phyloP scores from a whole-genome alignment of 1,140 invertebrate species.

The Drosophila eugracilis region DNA sequence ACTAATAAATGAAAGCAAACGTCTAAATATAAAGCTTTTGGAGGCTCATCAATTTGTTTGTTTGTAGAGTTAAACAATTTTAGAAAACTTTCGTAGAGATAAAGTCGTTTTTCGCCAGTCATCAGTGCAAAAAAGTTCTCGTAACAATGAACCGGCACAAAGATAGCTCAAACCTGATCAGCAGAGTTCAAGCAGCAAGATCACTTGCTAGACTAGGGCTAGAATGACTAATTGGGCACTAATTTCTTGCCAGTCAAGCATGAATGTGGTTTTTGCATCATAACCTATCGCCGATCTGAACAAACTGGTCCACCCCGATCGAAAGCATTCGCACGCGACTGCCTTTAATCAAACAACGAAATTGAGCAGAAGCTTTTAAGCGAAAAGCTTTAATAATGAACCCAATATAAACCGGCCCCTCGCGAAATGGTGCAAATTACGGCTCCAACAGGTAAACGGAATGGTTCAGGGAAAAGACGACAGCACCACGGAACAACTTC shows the following conservation, averaged over 20 bases:
- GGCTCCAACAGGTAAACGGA: neutral
- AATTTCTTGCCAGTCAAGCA: neutral
- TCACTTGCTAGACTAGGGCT: neutral
- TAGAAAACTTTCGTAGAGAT: neutral
- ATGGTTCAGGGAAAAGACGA: constrained; percentile 30
- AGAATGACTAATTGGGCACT: constrained; percentile 1
- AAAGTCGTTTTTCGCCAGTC: constrained; percentile 8
- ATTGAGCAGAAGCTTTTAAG: constrained; percentile 28
- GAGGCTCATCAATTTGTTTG: constrained; percentile 1
- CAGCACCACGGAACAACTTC: constrained; percentile 10
- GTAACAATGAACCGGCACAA: constrained; percentile 21
- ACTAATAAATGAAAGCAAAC: neutral
- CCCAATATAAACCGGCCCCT: constrained; percentile 16
- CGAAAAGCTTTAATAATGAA: constrained; percentile 8
- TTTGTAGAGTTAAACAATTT: neutral
- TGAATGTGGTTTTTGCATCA: neutral
- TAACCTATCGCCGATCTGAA: neutral
- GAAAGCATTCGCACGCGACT: neutral
- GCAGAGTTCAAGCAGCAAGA: neutral
- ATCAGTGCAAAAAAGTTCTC: neutral
- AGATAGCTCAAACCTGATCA: neutral
- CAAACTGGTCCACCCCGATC: constrained; percentile 22
- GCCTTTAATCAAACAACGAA: constrained; percentile 15
- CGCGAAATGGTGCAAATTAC: neutral
- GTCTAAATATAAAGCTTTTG: neutral